A percentile compares a stretch with the other conserved stretches of the same genome.
Conservation (phyloP, 2,888 invertebrate species). For the Epirrhoe alternata region DNA sequence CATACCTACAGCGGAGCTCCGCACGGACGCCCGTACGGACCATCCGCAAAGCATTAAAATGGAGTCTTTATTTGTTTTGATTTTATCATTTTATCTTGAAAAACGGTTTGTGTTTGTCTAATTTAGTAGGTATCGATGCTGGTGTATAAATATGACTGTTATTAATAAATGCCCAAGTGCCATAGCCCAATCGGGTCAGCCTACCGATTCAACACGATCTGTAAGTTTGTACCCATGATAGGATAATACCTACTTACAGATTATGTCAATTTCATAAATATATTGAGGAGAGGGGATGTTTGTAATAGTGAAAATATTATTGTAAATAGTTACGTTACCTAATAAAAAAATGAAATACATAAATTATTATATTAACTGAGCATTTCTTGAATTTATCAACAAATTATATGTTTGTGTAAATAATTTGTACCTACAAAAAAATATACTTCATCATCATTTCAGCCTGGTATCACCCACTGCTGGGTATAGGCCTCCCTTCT, state of each 20-base stretch:
- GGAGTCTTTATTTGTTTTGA: no score
- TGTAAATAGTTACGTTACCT: slow-evolving; percentile 11
- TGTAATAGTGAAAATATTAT: slow-evolving; percentile 13
- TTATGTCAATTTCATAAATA: slow-evolving; percentile 25
- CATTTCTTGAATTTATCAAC: slow-evolving; percentile 8
- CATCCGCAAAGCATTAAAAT: no score
- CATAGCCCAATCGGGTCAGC: slow-evolving; percentile 71
- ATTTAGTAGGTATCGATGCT: slow-evolving; percentile 55
- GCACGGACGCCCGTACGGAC: no score
- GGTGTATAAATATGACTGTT: slow-evolving; percentile 64
- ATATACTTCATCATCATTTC: no score
- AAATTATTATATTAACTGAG: slow-evolving; percentile 8
- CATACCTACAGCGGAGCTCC: no score
- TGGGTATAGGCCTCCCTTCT: no score
- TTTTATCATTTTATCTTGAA: neutral
- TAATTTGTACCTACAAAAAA: neutral
- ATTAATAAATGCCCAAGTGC: slow-evolving; percentile 73
- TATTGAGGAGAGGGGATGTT: slow-evolving; percentile 33
- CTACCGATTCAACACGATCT: slow-evolving; percentile 63
- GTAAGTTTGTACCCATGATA: slow-evolving; percentile 21
- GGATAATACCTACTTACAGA: slow-evolving; percentile 30
- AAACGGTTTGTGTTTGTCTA: slow-evolving; percentile 31
- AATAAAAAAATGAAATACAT: slow-evolving; percentile 2
- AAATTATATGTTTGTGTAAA: neutral
- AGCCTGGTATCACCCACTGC: no score